phyloP scores from a whole-genome alignment of 1,140 invertebrate species.

The Mactra quadrangularis region DNA sequence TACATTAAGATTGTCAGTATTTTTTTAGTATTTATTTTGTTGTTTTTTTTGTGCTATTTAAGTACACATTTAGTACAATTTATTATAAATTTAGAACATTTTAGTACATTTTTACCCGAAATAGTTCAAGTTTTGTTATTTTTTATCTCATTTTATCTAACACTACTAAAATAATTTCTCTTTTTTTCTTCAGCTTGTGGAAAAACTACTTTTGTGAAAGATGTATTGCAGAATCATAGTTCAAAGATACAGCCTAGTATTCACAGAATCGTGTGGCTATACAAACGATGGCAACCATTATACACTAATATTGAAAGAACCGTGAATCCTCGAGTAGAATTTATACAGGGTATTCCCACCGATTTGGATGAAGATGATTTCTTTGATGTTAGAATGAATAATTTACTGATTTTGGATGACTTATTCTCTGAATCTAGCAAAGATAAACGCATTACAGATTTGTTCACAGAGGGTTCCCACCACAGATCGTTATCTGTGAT shows the following conservation, averaged over 20 bases:
- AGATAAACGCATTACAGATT: slow-evolving; percentile 16
- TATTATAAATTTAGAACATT: neutral
- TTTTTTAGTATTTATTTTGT: too few relatives aligned
- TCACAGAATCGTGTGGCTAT: slow-evolving; percentile 43
- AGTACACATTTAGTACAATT: too few relatives aligned
- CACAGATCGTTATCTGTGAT: slow-evolving; percentile 7
- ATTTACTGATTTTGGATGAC: slow-evolving; percentile 32
- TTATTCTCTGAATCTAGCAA: too few relatives aligned
- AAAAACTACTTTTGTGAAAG: slow-evolving; percentile 8
- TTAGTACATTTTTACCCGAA: neutral
- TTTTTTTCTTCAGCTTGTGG: slow-evolving; percentile 32
- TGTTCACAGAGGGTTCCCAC: slow-evolving; percentile 16
- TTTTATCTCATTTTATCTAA: too few relatives aligned
- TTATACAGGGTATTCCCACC: slow-evolving; percentile 24
- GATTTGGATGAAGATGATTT: slow-evolving; percentile 19
- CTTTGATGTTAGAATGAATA: slow-evolving; percentile 31
- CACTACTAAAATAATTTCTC: neutral
- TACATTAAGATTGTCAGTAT: too few relatives aligned
- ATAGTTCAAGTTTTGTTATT: slow-evolving; percentile 1
- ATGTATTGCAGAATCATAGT: slow-evolving; percentile 14
- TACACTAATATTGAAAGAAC: slow-evolving; percentile 15
- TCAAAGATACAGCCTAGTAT: slow-evolving; percentile 4
- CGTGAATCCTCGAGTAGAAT: slow-evolving; percentile 19
- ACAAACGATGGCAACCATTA: slow-evolving; percentile 52
- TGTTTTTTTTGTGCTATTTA: too few relatives aligned